phyloP scores from a whole-genome alignment of 1,140 invertebrate genomes.

The Helicoverpa zea region DNA sequence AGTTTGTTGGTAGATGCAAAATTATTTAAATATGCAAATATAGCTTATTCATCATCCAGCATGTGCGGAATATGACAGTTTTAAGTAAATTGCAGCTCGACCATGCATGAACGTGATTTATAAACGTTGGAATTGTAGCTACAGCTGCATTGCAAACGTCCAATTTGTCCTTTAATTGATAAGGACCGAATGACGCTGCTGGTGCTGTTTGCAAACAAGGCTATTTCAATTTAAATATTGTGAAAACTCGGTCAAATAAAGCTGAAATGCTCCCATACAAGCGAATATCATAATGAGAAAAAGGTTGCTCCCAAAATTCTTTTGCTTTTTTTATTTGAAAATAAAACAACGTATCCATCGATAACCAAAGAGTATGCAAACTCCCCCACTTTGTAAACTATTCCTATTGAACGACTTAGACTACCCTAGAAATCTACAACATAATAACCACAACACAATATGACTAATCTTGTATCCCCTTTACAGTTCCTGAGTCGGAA shows the following conservation, averaged over 20 bases:
- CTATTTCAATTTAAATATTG: background rate
- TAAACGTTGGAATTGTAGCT: slow-evolving; percentile 21
- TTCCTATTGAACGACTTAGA: no score
- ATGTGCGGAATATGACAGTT: slow-evolving; percentile 20
- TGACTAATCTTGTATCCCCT: slow-evolving; percentile 46
- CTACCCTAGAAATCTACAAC: no score
- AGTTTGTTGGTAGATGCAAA: slow-evolving; percentile 8
- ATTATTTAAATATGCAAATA: slow-evolving; percentile 27
- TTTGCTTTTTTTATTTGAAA: no score
- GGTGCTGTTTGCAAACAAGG: background rate
- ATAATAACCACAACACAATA: no score
- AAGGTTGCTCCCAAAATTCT: no score
- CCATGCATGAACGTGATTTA: slow-evolving; percentile 40
- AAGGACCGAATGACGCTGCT: background rate
- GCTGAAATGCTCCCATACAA: no score
- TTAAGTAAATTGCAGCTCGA: slow-evolving; percentile 30
- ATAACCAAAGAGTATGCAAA: no score
- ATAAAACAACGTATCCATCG: no score
- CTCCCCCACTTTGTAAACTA: no score
- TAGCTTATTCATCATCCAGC: slow-evolving; percentile 17
- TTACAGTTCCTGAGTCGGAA: slow-evolving; percentile 83
- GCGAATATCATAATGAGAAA: no score
- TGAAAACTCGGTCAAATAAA: no score
- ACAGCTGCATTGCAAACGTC: background rate
- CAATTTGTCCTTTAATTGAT: slow-evolving; percentile 18